Percentiles rank a stretch among this genome's conserved stretches.
phyloP scores from a whole-genome alignment of 2,797 vertebrate genomes.

The Sebastes elongatus region DNA sequence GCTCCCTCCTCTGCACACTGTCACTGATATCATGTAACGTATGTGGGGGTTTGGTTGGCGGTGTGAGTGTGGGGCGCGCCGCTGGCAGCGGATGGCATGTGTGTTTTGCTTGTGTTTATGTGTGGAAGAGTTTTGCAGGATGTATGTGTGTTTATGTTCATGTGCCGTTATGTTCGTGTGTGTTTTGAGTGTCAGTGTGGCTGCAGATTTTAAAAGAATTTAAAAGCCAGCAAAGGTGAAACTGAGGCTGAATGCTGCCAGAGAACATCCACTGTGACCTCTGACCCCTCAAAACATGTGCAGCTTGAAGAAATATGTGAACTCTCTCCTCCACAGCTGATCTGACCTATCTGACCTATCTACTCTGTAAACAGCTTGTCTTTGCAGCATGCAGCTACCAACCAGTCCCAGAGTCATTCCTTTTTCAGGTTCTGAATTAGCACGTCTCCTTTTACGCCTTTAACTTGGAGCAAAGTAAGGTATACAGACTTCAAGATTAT shows the following conservation, averaged over 20 bases:
- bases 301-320: neutral
- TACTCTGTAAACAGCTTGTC: constrained; percentile 9
- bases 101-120: neutral
- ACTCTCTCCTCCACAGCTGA: neutral
- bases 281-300: neutral
- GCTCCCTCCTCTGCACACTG: constrained; percentile 46
- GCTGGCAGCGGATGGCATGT: neutral
- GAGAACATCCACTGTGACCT: neutral
- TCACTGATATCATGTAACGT: constrained; percentile 24
- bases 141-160: neutral
- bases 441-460: constrained; percentile 35
- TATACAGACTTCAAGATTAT: constrained; percentile 13
- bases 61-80: neutral
- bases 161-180: neutral
- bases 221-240: constrained; percentile 8
- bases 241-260: neutral
- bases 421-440: constrained; percentile 25
- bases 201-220: constrained; percentile 11
- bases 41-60: neutral
- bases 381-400: constrained; percentile 10
- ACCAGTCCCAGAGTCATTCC: neutral
- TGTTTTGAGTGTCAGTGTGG: neutral
- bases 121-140: neutral
- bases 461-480: constrained; percentile 34
- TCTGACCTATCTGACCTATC: neutral